Percentiles rank a stretch among this genome's conserved stretches.
phyloP scores from a whole-genome alignment of 2,888 invertebrate genomes.

The Heliconius aoede region DNA sequence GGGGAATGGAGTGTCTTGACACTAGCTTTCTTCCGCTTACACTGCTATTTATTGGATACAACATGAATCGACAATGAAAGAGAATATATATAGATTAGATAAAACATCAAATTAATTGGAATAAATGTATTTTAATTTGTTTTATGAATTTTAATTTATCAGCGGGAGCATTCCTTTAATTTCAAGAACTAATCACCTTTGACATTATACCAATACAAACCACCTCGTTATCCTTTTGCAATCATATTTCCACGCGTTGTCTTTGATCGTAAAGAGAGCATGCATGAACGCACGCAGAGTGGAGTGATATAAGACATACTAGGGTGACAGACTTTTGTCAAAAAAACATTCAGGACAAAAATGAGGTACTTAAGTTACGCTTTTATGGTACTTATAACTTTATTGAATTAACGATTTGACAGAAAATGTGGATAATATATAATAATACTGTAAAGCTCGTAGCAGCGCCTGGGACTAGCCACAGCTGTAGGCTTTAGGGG shows the following conservation, averaged over 20 bases:
- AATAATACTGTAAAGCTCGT: too few species aligned
- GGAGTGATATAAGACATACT: background rate
- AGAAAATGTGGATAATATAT: too few species aligned
- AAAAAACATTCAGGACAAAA: background rate
- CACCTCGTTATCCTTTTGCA: conserved; percentile 20
- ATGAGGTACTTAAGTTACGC: too few species aligned
- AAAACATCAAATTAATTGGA: background rate
- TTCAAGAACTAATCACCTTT: conserved; percentile 1
- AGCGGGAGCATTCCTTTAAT: background rate
- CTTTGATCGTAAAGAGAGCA: conserved; percentile 37
- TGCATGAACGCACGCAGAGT: conserved; percentile 35
- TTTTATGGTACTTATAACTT: background rate
- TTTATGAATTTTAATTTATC: background rate
- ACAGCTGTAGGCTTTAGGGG: too few species aligned
- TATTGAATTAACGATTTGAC: too few species aligned
- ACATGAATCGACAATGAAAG: too few species aligned
- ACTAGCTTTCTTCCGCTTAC: too few species aligned
- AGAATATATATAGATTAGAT: too few species aligned
- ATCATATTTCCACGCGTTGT: conserved; percentile 27
- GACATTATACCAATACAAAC: background rate
- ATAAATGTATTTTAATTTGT: too few species aligned
- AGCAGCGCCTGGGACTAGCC: too few species aligned
- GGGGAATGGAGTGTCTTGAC: too few species aligned
- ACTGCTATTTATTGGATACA: too few species aligned
- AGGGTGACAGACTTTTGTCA: background rate